These are phyloP conservation scores for Caradrina clavipalpis DNA, from an alignment of 2,888 invertebrate genomes.

Conservation along the genomic window DNA sequence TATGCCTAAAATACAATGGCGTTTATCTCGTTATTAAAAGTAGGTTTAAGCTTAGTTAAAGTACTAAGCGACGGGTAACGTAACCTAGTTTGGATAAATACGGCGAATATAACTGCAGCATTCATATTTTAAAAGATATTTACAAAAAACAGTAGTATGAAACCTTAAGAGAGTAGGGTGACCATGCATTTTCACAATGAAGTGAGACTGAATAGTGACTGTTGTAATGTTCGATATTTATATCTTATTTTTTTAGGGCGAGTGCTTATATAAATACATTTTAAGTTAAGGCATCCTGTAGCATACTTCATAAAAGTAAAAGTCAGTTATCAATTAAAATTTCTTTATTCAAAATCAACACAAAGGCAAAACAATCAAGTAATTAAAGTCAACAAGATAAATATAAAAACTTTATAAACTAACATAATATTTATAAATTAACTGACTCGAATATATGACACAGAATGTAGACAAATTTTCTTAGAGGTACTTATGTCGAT, in stretches of 20 bases:
- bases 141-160: slow-evolving; percentile 7
- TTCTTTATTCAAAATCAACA: slow-evolving; percentile 15
- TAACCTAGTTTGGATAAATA: slow-evolving; percentile 7
- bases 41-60: slow-evolving; percentile 9
- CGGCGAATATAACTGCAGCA: slow-evolving; percentile 1
- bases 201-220: too few species aligned
- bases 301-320: slow-evolving; percentile 1
- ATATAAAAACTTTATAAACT: slow-evolving; percentile 2
- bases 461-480: slow-evolving; percentile 2
- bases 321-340: slow-evolving; percentile 1
- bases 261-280: slow-evolving; percentile 2
- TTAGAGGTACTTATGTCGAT: slow-evolving; percentile 2
- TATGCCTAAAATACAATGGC: neutral
- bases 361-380: slow-evolving; percentile 3
- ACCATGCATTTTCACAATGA: neutral
- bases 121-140: slow-evolving; percentile 12
- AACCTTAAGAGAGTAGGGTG: slow-evolving; percentile 9
- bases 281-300: neutral
- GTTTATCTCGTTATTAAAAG: slow-evolving; percentile 6
- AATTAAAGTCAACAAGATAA: slow-evolving; percentile 2
- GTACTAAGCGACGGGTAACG: slow-evolving; percentile 8
- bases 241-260: slow-evolving; percentile 1
- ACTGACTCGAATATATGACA: slow-evolving; percentile 2
- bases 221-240: neutral
- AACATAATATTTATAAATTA: slow-evolving; percentile 2